Percentiles rank a stretch among this genome's conserved stretches.
Conservation (phyloP, 2,888 invertebrate genomes). For the Phasia obesa region DNA sequence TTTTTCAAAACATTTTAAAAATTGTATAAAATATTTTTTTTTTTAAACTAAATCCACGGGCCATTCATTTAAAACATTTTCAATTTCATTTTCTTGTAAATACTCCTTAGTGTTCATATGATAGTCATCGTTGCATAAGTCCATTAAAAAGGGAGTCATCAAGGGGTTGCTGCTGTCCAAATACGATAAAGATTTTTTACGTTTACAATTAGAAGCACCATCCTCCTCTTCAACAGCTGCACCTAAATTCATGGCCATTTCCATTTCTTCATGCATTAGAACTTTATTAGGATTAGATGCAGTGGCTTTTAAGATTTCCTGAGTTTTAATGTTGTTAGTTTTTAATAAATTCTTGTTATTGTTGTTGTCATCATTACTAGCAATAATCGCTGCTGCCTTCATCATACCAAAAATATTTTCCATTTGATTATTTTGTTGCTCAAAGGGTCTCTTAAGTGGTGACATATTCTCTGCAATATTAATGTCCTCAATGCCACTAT, state of each 20-base stretch:
- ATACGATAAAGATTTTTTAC: slow-evolving; percentile 76
- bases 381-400: background rate
- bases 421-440: slow-evolving; percentile 45
- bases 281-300: background rate
- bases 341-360: slow-evolving; percentile 9
- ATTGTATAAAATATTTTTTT: slow-evolving; percentile 21
- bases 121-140: slow-evolving; percentile 80
- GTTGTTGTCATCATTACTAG: slow-evolving; percentile 16
- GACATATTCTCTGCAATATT: slow-evolving; percentile 71
- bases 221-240: slow-evolving; percentile 12
- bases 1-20: background rate
- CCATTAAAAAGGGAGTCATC: slow-evolving; percentile 77
- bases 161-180: slow-evolving; percentile 79
- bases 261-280: slow-evolving; percentile 15
- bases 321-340: background rate
- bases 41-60: slow-evolving; percentile 72
- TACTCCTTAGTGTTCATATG: slow-evolving; percentile 76
- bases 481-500: slow-evolving; percentile 80
- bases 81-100: slow-evolving; percentile 77
- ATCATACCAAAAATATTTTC: slow-evolving; percentile 17
- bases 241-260: slow-evolving; percentile 4
- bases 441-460: slow-evolving; percentile 64
- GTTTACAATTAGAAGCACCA: slow-evolving; percentile 61
- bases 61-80: slow-evolving; percentile 78
- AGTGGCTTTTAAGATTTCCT: background rate